Conservation (phyloP, 2,797 vertebrate genomes). For the Myoxocephalus aenaeus region DNA sequence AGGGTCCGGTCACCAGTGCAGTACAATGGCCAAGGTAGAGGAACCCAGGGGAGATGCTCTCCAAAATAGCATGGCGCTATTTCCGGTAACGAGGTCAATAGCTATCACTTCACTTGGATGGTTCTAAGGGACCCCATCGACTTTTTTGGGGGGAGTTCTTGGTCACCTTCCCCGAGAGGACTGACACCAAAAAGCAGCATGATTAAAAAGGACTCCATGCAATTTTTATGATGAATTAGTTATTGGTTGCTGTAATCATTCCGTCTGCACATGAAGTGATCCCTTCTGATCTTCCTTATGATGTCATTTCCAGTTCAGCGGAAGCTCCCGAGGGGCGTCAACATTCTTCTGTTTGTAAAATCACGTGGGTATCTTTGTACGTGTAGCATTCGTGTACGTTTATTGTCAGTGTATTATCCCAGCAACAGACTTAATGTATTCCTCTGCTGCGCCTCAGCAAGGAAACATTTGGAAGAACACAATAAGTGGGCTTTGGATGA, state of each 20-base stretch:
- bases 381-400: background rate
- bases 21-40: constrained; percentile 46
- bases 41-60: constrained; percentile 53
- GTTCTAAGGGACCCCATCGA: constrained; percentile 33
- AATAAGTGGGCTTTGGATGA: background rate
- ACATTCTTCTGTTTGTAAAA: background rate
- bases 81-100: constrained; percentile 24
- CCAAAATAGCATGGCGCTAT: constrained; percentile 35
- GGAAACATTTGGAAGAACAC: background rate
- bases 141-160: constrained; percentile 27
- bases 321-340: background rate
- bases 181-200: constrained; percentile 11
- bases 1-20: constrained; percentile 51
- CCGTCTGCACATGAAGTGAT: constrained; percentile 12
- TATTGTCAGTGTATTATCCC: background rate
- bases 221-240: background rate
- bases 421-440: background rate
- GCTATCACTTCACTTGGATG: constrained; percentile 20
- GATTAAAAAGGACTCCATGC: background rate
- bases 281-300: background rate
- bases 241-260: background rate
- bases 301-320: background rate
- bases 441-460: background rate
- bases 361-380: background rate
- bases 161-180: constrained; percentile 20